Percentiles rank a stretch among this genome's conserved stretches.
phyloP scores from a whole-genome alignment of 1,140 invertebrate genomes.

The Mya arenaria region DNA sequence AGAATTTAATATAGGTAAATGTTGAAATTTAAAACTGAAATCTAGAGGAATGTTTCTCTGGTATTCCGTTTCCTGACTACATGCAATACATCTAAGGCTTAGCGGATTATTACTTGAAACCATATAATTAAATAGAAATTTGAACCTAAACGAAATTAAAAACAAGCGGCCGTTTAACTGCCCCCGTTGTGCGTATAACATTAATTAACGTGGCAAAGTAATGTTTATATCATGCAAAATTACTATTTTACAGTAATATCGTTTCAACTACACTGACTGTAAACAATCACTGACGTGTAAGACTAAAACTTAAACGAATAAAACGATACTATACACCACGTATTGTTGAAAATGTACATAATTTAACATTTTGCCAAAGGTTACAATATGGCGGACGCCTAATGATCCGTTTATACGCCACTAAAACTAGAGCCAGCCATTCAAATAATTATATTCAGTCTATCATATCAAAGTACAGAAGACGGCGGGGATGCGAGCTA shows the following conservation, averaged over 20 bases:
- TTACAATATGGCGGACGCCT: neutral
- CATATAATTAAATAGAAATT: neutral
- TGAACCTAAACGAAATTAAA: neutral
- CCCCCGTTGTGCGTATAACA: neutral
- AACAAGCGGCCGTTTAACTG: neutral
- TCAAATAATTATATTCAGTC: neutral
- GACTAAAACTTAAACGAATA: neutral
- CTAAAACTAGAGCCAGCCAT: neutral
- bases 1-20: no score
- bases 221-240: neutral
- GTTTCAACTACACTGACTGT: neutral
- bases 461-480: conserved; percentile 1
- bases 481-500: no score
- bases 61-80: neutral
- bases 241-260: neutral
- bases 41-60: no score
- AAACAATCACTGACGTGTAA: no score
- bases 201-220: neutral
- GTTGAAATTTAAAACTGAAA: no score
- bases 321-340: neutral
- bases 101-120: neutral
- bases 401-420: neutral
- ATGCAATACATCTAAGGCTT: neutral
- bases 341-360: neutral
- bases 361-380: neutral